Conservation (phyloP, 1,140 invertebrate species). For the Bombus confusus region DNA sequence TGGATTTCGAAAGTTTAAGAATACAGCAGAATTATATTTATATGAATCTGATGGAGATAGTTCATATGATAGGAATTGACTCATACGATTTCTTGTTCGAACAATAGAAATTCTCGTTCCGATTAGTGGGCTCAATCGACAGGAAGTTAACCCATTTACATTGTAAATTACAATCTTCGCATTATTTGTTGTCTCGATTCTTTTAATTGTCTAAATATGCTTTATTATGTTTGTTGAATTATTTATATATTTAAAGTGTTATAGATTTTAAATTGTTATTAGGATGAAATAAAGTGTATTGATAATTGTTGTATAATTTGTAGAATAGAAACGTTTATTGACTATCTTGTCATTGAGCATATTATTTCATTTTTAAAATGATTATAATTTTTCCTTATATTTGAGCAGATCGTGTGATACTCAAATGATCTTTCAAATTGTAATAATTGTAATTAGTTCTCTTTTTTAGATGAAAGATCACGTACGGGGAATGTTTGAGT, state of each 20-base stretch:
- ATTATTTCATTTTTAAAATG: not conserved
- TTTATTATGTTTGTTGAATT: too few relatives aligned
- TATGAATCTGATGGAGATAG: not conserved
- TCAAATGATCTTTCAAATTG: not conserved
- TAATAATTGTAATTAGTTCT: too few relatives aligned
- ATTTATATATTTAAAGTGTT: too few relatives aligned
- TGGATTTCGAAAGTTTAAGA: not conserved
- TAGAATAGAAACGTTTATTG: conserved; percentile 17
- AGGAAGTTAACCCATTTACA: too few relatives aligned
- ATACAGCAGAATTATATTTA: not conserved
- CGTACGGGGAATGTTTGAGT: conserved; percentile 4
- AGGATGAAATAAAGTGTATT: not conserved
- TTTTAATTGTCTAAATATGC: too few relatives aligned
- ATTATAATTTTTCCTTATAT: not conserved
- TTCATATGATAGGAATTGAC: not conserved
- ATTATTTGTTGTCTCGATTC: too few relatives aligned
- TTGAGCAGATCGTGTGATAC: not conserved
- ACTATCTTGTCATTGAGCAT: not conserved
- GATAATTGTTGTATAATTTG: not conserved
- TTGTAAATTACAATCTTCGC: too few relatives aligned
- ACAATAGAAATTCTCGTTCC: not conserved
- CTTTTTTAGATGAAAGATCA: not conserved
- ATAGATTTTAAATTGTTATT: not conserved
- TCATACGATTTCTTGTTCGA: not conserved
- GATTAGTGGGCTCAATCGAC: not conserved